phyloP scores from a whole-genome alignment of 2,888 invertebrate genomes.

The Drosophila subsilvestris region DNA sequence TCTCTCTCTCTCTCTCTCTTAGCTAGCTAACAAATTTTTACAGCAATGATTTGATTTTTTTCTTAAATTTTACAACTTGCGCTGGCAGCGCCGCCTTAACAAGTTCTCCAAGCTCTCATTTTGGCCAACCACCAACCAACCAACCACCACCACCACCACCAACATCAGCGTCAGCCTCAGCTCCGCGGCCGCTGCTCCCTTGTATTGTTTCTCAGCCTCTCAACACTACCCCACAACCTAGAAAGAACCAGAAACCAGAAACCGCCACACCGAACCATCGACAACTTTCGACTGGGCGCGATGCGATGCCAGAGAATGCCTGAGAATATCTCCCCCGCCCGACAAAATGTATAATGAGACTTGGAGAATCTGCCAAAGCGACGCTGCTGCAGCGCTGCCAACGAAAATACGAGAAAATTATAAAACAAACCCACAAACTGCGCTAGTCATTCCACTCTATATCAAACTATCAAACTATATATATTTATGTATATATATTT shows the following conservation, averaged over 20 bases:
- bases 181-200: slow-evolving; percentile 7
- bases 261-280: slow-evolving; percentile 33
- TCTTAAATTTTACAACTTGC: slow-evolving; percentile 77
- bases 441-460: slow-evolving; percentile 59
- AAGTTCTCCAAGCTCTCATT: slow-evolving; percentile 75
- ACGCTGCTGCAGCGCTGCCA: slow-evolving; percentile 71
- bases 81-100: slow-evolving; percentile 80
- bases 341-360: slow-evolving; percentile 36
- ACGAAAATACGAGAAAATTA: slow-evolving; percentile 38
- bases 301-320: slow-evolving; percentile 6
- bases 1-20: slow-evolving; percentile 35
- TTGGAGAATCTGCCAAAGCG: slow-evolving; percentile 82
- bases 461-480: slow-evolving; percentile 38
- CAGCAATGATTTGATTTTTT: slow-evolving; percentile 83
- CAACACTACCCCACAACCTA: slow-evolving; percentile 34
- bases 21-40: slow-evolving; percentile 52
- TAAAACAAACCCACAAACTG: slow-evolving; percentile 56
- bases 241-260: slow-evolving; percentile 31
- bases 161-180: neutral
- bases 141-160: slow-evolving; percentile 11
- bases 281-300: slow-evolving; percentile 19
- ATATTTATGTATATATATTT: slow-evolving; percentile 23
- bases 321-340: slow-evolving; percentile 2
- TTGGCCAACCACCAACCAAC: slow-evolving; percentile 35
- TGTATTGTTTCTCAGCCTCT: slow-evolving; percentile 37